Conservation (phyloP, 2,888 invertebrate species). For the Brachyopa scutellaris region DNA sequence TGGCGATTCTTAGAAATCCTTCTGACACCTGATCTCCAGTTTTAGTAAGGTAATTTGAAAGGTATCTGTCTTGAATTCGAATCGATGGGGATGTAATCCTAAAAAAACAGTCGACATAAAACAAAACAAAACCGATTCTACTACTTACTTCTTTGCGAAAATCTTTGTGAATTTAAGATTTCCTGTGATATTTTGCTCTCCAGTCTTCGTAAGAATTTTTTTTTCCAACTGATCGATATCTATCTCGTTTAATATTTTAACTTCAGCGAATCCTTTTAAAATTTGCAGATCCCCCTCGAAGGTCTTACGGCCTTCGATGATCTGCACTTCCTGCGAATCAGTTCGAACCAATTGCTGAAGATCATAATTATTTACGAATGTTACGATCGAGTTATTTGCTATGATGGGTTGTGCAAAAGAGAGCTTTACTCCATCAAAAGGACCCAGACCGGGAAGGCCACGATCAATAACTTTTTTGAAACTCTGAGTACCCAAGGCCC, state of each 20-base stretch:
- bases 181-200: slow-evolving; percentile 82
- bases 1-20: slow-evolving; percentile 73
- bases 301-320: slow-evolving; percentile 82
- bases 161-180: slow-evolving; percentile 80
- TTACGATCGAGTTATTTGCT: slow-evolving; percentile 80
- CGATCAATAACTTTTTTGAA: slow-evolving; percentile 72
- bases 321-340: slow-evolving; percentile 80
- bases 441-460: slow-evolving; percentile 75
- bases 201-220: slow-evolving; percentile 80
- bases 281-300: slow-evolving; percentile 82
- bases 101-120: neutral
- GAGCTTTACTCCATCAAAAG: slow-evolving; percentile 75
- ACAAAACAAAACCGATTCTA: too few relatives aligned
- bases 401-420: slow-evolving; percentile 75
- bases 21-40: slow-evolving; percentile 74
- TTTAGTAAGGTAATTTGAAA: slow-evolving; percentile 74
- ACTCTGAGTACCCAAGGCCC: slow-evolving; percentile 73
- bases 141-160: slow-evolving; percentile 75
- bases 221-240: slow-evolving; percentile 81
- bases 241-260: slow-evolving; percentile 81
- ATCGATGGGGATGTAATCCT: slow-evolving; percentile 62
- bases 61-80: slow-evolving; percentile 53
- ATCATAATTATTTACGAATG: slow-evolving; percentile 82
- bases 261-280: slow-evolving; percentile 80
- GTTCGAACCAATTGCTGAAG: slow-evolving; percentile 81